Evolutionary conservation across 2,888 invertebrate genomes (phyloP), one percentile per base, ranked within the genome.

Genomic region (Eledona agricola): DNA sequence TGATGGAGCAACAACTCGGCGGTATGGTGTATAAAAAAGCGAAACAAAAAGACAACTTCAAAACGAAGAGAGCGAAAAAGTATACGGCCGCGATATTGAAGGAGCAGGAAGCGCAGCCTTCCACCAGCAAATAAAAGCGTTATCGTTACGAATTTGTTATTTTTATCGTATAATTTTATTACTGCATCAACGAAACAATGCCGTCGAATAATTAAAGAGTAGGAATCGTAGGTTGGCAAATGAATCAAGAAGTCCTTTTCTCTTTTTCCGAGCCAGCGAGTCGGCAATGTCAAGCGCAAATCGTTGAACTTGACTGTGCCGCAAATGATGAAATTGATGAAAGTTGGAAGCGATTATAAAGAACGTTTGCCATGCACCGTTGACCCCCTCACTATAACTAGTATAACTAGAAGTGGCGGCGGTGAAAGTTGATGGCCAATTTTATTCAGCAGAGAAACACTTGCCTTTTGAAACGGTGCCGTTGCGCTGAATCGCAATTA

Each of bases 1-100:
- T 72, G 11, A 55, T 73, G n/a, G 9, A 45, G 5, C 32, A 15
- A n/a, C 45, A 45, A 12, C 4, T 34, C 4, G 11, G 4, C 1
- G 1, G n/a, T 7, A n/a, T 45, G n/a, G n/a, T 22, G 5, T 4
- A 12, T 3, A 6, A 12, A 1, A 42, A 29, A n/a, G 19, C 25
- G 9, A 15, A n/a, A 32, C 1, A 23, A 34, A 31, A 22, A 45
- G 11, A 16, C 4, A 45, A 6, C 6, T 32, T 26, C 19, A 34
- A 34, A 16, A 34, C 32, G 2, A 12, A 3, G 9, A 32, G 25
- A 9, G 45, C 45, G 1, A 34, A 34, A 7, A 10, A 25, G 11
- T 45, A 45, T 17, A 9, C 32, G 4, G 17, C n/a, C 3, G 32
- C 22, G 16, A 34, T 34, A n/a, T 16, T 45, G 11, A 22, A 45